Base-by-base conservation (phyloP, 2,888 invertebrate genomes). In the Tenthredo distinguenda region DNA sequence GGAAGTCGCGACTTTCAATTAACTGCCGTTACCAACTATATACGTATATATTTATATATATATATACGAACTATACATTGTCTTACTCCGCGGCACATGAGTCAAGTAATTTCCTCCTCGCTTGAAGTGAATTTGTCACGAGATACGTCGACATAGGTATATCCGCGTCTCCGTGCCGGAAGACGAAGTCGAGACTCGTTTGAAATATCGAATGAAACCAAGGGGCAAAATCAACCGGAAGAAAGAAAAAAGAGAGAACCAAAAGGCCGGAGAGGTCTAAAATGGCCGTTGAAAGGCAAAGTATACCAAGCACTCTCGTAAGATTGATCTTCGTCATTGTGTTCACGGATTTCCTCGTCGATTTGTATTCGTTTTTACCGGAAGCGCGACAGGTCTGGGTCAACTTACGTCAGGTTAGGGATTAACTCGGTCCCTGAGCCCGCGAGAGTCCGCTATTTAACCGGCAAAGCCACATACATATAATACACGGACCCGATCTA, bases 351-450 rank as follows among this genome's bases (percentile, higher is more conserved):
- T 79, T 34, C 21, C 55, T 37, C 40, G 40, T 21, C 21, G 50
- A 62, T 81, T 81, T 9, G 9, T 62, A 58, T 37, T 37, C 81
- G 40, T 62, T 77, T 10, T 81, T 62, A 81, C 81, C 81, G 81
- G 81, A 81, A 81, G 81, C 81, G 37, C 40, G 81, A 62, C 81
- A 81, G 58, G 81, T 81, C 71, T 83, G 68, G 92, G 91, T 92
- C 92, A 91, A 90, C 90, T 92, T 92, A 91, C 90, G 91, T 89
- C 90, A 92, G 92, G 92, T 92, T 92, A 92, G 91, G 92, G 92
- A 90, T 91, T 87, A 83, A 83, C 79, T 86, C 85, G 86, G 86
- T 86, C 84, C 86, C 83, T 40, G 62, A 68, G 47, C 43, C 68
- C 62, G 81, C 81, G 81, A 81, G 81, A 81, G 81, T 81, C 81